These are phyloP conservation scores for Sebastes nivosus DNA, from an alignment of 2,797 vertebrate species.

Conservation along the genomic window DNA sequence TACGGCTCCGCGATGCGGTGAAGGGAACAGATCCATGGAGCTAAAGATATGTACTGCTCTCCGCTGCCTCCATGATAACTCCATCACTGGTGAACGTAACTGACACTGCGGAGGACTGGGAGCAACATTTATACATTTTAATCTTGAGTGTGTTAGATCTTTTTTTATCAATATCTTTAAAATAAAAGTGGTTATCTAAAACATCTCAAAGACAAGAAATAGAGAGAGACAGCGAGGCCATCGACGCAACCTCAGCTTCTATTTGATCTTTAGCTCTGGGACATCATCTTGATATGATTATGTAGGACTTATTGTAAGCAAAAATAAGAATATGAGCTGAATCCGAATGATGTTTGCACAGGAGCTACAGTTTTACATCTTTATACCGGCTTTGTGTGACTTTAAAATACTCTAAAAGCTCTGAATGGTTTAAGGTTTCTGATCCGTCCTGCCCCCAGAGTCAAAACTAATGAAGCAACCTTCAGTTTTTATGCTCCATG, in stretches of 20 bases:
- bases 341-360: background rate
- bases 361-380: background rate
- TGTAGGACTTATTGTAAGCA: background rate
- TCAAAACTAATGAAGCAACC: background rate
- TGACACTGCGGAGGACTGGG: constrained; percentile 10
- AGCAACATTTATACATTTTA: constrained; percentile 26
- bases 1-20: constrained; percentile 18
- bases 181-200: constrained; percentile 6
- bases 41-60: background rate
- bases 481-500: background rate
- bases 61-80: constrained; percentile 18
- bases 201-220: constrained; percentile 27
- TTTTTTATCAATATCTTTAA: background rate
- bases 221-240: background rate
- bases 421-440: background rate
- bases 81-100: constrained; percentile 34
- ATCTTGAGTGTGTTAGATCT: background rate
- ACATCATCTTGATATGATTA: background rate
- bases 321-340: background rate
- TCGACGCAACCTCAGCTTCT: constrained; percentile 19
- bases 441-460: background rate
- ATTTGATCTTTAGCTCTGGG: constrained; percentile 11
- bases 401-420: background rate
- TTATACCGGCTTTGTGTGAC: background rate
- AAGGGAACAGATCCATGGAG: constrained; percentile 30